Evolutionary conservation across 2,888 invertebrate species (phyloP).

Genomic region (Crematogaster levior): DNA sequence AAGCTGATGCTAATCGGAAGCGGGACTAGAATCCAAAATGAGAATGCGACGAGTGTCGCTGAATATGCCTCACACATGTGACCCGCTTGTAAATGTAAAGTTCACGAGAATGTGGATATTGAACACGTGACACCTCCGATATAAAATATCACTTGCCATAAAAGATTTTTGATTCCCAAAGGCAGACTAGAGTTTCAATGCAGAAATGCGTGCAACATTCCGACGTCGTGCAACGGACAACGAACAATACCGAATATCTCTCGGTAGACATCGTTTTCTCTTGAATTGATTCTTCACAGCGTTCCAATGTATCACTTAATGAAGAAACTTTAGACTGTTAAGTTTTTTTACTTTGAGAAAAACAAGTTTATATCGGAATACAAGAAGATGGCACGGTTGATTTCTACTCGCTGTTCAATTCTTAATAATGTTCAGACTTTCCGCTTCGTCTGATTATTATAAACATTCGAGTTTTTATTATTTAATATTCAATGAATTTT

Average conservation of each 20-base stretch:
- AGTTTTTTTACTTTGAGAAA: background rate
- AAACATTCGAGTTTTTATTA: background rate
- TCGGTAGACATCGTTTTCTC: background rate
- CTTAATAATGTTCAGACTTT: background rate
- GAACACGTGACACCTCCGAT: slow-evolving; percentile 59
- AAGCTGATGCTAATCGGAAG: slow-evolving; percentile 50
- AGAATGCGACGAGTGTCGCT: slow-evolving; percentile 37
- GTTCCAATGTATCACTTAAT: background rate
- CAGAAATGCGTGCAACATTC: slow-evolving; percentile 16
- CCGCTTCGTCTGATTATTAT: background rate
- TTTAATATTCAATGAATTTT: background rate
- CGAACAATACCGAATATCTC: background rate
- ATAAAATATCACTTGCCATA: slow-evolving; percentile 56
- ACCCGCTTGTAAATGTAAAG: slow-evolving; percentile 65
- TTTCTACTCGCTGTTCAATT: background rate
- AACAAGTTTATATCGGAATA: background rate
- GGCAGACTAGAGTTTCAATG: slow-evolving; percentile 34
- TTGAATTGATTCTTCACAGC: background rate
- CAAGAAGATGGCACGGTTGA: background rate
- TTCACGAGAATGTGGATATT: slow-evolving; percentile 58
- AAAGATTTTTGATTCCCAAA: slow-evolving; percentile 57
- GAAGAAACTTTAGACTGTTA: background rate
- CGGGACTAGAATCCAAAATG: slow-evolving; percentile 56
- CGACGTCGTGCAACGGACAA: background rate
- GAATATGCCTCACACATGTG: slow-evolving; percentile 65